Evolutionary conservation across 2,113 vertebrate species (phyloP).

Genomic region (Carassius gibelio): DNA sequence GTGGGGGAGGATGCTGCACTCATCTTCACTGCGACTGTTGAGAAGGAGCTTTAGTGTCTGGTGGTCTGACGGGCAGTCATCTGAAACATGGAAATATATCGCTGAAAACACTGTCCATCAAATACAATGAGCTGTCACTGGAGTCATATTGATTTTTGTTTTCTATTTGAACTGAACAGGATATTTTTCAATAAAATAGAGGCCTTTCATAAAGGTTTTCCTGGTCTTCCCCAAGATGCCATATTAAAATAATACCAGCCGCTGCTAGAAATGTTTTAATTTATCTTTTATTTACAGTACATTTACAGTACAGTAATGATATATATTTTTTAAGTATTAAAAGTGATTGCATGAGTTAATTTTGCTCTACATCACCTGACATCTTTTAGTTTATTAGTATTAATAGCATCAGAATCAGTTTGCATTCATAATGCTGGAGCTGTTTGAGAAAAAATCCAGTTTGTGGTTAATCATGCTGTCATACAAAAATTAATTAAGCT

Average conservation of each 20-base stretch:
- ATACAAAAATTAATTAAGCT: slow-evolving; percentile 45
- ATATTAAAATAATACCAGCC: no score
- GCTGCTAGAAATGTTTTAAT: no score
- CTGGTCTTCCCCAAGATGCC: neutral
- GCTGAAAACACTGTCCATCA: neutral
- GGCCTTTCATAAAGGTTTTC: neutral
- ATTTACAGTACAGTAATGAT: no score
- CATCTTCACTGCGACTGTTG: neutral
- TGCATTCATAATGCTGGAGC: neutral
- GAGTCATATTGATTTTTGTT: neutral
- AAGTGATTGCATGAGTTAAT: neutral
- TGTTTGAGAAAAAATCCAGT: neutral
- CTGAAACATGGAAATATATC: neutral
- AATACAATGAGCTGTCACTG: neutral
- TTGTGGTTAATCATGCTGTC: slow-evolving; percentile 1
- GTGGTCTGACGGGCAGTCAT: neutral
- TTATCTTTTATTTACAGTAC: neutral
- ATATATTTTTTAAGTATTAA: no score
- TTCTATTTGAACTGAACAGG: neutral
- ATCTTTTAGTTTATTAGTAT: neutral
- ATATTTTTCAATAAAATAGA: neutral
- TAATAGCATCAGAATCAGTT: neutral
- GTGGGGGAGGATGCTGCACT: slow-evolving; percentile 20
- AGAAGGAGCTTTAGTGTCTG: slow-evolving; percentile 3
- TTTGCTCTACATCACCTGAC: neutral